These are phyloP conservation scores for Sipha flava DNA, from an alignment of 1,140 invertebrate species.

Conservation along the genomic window DNA sequence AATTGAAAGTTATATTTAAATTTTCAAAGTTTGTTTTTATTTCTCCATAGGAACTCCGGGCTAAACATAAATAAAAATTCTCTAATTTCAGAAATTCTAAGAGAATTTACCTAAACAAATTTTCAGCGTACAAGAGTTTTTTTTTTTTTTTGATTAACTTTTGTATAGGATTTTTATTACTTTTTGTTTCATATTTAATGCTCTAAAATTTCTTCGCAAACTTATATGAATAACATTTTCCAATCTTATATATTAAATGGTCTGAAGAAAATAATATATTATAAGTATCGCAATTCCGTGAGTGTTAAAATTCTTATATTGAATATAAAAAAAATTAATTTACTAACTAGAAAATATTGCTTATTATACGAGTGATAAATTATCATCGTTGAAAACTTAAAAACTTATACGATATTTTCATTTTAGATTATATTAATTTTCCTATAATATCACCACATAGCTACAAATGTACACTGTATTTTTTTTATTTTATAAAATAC, in stretches of 20 bases:
- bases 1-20: not conserved
- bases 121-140: not conserved
- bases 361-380: too few species aligned
- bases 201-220: not conserved
- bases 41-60: not conserved
- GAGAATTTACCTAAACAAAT: slow-evolving; percentile 16
- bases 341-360: too few species aligned
- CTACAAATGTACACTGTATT: too few species aligned
- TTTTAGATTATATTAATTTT: too few species aligned
- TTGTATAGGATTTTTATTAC: not conserved
- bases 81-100: not conserved
- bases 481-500: too few species aligned
- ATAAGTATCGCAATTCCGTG: not conserved
- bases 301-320: too few species aligned
- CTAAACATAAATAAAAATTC: not conserved
- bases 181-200: not conserved
- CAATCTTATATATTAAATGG: not conserved
- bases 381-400: too few species aligned
- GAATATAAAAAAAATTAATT: too few species aligned
- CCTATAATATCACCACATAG: too few species aligned
- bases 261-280: not conserved
- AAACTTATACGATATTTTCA: too few species aligned
- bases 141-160: not conserved
- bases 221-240: not conserved
- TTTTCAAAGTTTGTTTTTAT: slow-evolving; percentile 1